phyloP scores from a whole-genome alignment of 2,888 invertebrate genomes.

The Drosophila stalkeri region DNA sequence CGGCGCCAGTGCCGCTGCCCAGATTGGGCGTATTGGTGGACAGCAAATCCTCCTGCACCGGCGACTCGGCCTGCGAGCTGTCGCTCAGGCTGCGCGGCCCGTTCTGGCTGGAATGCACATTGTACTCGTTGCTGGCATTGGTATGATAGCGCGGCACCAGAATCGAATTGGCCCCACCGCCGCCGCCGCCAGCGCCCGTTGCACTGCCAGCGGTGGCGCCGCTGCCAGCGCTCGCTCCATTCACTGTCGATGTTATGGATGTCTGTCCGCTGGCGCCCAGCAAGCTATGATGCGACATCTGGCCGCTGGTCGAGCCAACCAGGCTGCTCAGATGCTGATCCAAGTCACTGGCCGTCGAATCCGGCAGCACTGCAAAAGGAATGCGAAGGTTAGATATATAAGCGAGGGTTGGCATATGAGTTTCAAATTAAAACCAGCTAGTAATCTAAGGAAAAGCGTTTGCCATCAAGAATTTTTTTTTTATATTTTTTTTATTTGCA shows the following conservation, averaged over 20 bases:
- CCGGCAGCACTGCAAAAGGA: slow-evolving; percentile 89
- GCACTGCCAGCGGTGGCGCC: slow-evolving; percentile 58
- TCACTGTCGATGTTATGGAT: slow-evolving; percentile 84
- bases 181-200: slow-evolving; percentile 55
- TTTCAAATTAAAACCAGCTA: no score
- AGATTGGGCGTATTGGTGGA: slow-evolving; percentile 88
- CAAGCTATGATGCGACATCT: slow-evolving; percentile 85
- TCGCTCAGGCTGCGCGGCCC: slow-evolving; percentile 92
- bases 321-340: slow-evolving; percentile 90
- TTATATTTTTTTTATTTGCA: no score
- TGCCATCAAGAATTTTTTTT: no score
- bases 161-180: slow-evolving; percentile 84
- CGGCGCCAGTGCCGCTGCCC: slow-evolving; percentile 86
- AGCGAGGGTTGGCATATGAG: no score
- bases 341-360: slow-evolving; percentile 90
- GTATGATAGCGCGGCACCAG: slow-evolving; percentile 89
- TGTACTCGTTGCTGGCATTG: slow-evolving; percentile 88
- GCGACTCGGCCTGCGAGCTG: slow-evolving; percentile 93
- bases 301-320: slow-evolving; percentile 86
- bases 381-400: not conserved
- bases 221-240: slow-evolving; percentile 72
- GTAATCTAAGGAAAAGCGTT: no score
- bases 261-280: slow-evolving; percentile 85
- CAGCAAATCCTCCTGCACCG: slow-evolving; percentile 91
- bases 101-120: slow-evolving; percentile 86